Evolutionary conservation across 2,797 vertebrate species (phyloP), one percentile per base, ranked within the genome.

Genomic region (Myotis planiceps): DNA sequence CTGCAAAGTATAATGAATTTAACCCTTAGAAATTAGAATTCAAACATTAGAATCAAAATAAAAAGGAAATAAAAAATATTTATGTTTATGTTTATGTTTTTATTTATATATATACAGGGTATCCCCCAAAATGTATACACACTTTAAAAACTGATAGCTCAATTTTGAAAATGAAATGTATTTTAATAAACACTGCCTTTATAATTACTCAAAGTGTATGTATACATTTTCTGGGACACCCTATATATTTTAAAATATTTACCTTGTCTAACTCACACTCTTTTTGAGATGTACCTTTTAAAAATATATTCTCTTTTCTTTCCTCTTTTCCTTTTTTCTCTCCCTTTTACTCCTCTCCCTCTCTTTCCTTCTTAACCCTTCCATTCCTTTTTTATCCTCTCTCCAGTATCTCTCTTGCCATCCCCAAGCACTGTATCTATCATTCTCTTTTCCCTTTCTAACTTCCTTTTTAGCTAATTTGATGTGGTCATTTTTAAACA

Each of bases 321-420:
- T 32, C 27, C 63, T 58, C 74, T 37, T 34, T 16, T 15, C 29
- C 29, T 8, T 19, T 18, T 12, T 76, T 51, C 47, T 51, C 6
- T 23, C 19, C 10, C 47, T 15, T 13, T 34, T 25, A 25, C 37
- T 51, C 18, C 9, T n/a, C 29, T 47, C 27, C 25, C 7, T 51
- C 37, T 19, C 21, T 7, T 9, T 79, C 8, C 3, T 29, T 45
- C 37, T 6, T 5, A 18, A 49, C 39, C 19, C 32, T 53, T 53
- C 8, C 23, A 5, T 51, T 13, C 5, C 45, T 68, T 74, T 5
- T 42, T 7, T 80, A 13, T 9, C 9, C 10, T 37, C 27, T 72
- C 27, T 6, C 2, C 42, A 16, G 4, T 0, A 18, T 18, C 7
- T 63, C 19, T 29, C 9, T 15, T 16, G 0, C 4, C 23, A 32